phyloP scores from a whole-genome alignment of 2,113 vertebrate genomes.

The Gracilinanus agilis region DNA sequence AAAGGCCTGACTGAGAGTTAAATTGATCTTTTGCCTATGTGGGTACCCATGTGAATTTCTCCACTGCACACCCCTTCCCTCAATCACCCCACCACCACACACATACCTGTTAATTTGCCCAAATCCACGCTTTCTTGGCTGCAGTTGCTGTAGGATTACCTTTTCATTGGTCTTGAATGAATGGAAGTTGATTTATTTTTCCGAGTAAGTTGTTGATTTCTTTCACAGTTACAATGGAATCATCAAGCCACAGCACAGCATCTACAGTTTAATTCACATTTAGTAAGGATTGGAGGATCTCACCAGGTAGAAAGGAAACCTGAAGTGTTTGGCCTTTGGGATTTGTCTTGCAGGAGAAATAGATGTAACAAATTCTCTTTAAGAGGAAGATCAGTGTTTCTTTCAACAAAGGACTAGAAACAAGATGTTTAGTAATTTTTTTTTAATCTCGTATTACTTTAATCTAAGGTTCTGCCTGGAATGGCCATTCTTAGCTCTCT shows the following conservation, averaged over 20 bases:
- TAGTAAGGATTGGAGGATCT: constrained; percentile 36
- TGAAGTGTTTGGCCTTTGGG: constrained; percentile 65
- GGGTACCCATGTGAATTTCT: not conserved
- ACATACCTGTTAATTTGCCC: too few species aligned
- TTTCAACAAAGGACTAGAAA: constrained; percentile 69
- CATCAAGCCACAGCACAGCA: not conserved
- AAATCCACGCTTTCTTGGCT: not conserved
- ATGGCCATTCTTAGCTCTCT: constrained; percentile 13
- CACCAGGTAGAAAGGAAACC: constrained; percentile 70
- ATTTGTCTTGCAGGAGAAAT: constrained; percentile 76
- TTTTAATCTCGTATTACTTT: not conserved
- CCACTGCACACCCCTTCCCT: not conserved
- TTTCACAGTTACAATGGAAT: not conserved
- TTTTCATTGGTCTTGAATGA: not conserved
- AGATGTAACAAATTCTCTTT: constrained; percentile 75
- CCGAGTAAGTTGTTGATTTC: not conserved
- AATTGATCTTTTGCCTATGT: not conserved
- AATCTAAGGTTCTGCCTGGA: not conserved
- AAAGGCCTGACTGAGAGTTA: not conserved
- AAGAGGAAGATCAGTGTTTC: constrained; percentile 72
- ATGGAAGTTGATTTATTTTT: not conserved
- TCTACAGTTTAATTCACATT: not conserved
- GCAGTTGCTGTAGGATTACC: not conserved
- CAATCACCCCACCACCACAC: too few species aligned
- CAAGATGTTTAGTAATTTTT: constrained; percentile 36